Conservation (phyloP, 2,888 invertebrate species). For the Amphimallon solstitiale region DNA sequence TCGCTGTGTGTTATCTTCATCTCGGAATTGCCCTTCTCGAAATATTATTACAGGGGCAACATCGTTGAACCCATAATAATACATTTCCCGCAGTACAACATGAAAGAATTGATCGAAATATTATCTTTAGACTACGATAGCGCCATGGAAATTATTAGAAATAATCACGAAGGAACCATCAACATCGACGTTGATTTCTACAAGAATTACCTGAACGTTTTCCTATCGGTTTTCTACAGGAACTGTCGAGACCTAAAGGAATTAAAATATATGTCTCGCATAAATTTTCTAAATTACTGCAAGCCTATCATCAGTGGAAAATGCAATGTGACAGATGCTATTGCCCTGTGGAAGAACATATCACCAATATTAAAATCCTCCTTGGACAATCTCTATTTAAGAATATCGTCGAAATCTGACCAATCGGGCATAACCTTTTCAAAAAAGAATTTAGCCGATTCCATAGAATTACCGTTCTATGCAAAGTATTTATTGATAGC, state of each 20-base stretch:
- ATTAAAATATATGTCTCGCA: slow-evolving; percentile 80
- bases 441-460: slow-evolving; percentile 67
- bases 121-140: slow-evolving; percentile 61
- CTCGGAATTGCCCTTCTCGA: slow-evolving; percentile 83
- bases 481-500: slow-evolving; percentile 91
- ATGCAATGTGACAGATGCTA: slow-evolving; percentile 71
- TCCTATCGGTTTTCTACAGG: slow-evolving; percentile 85
- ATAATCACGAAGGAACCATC: slow-evolving; percentile 48
- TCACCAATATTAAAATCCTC: slow-evolving; percentile 79
- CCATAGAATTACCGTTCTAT: slow-evolving; percentile 86
- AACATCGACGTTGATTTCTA: slow-evolving; percentile 69
- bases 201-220: slow-evolving; percentile 81
- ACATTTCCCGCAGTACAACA: slow-evolving; percentile 83
- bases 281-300: slow-evolving; percentile 80
- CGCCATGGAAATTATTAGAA: slow-evolving; percentile 47
- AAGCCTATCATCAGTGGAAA: slow-evolving; percentile 78
- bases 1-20: slow-evolving; percentile 81
- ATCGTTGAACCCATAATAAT: slow-evolving; percentile 77
- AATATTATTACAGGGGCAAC: slow-evolving; percentile 77
- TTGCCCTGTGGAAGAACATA: slow-evolving; percentile 83
- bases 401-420: slow-evolving; percentile 64
- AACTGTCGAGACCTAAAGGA: slow-evolving; percentile 88
- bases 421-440: slow-evolving; percentile 43
- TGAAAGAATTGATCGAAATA: slow-evolving; percentile 71
- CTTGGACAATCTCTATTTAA: slow-evolving; percentile 80